A percentile compares a stretch with the other conserved stretches of the same genome.
Conservation (phyloP, 2,888 invertebrate species). For the Lasiommata megera region DNA sequence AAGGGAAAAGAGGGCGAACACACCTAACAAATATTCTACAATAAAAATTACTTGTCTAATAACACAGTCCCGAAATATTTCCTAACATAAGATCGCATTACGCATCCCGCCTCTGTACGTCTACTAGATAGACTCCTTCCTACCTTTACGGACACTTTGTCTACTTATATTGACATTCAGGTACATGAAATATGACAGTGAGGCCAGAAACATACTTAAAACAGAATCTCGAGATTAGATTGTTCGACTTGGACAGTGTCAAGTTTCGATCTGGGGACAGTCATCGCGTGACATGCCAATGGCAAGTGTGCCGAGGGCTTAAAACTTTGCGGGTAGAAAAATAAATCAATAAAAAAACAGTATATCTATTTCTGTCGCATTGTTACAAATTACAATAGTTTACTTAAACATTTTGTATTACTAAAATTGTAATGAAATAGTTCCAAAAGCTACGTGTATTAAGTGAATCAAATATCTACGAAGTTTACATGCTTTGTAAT, state of each 20-base stretch:
- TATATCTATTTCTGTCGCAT: neutral
- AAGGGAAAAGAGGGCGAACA: slow-evolving; percentile 70
- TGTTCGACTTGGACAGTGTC: too few relatives aligned
- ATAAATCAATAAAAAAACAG: too few relatives aligned
- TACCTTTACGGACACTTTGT: slow-evolving; percentile 4
- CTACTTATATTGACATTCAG: slow-evolving; percentile 41
- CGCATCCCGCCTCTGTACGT: slow-evolving; percentile 23
- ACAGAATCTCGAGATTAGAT: too few relatives aligned
- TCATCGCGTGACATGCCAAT: neutral
- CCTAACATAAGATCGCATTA: slow-evolving; percentile 43
- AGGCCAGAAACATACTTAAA: neutral
- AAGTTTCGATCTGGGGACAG: too few relatives aligned
- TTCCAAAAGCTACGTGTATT: too few relatives aligned
- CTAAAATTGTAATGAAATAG: too few relatives aligned
- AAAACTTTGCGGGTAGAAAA: too few relatives aligned
- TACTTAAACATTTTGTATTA: too few relatives aligned
- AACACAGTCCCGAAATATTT: slow-evolving; percentile 71
- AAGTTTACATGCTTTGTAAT: too few relatives aligned
- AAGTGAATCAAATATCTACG: too few relatives aligned
- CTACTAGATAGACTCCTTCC: neutral
- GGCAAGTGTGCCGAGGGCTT: too few relatives aligned
- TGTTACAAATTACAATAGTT: neutral
- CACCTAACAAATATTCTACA: slow-evolving; percentile 44
- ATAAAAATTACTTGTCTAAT: slow-evolving; percentile 66
- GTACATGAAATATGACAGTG: slow-evolving; percentile 54